Evolutionary conservation across 2,888 invertebrate genomes (phyloP), one percentile per base, ranked within the genome.

Genomic region (Scaptomyza polygonia): DNA sequence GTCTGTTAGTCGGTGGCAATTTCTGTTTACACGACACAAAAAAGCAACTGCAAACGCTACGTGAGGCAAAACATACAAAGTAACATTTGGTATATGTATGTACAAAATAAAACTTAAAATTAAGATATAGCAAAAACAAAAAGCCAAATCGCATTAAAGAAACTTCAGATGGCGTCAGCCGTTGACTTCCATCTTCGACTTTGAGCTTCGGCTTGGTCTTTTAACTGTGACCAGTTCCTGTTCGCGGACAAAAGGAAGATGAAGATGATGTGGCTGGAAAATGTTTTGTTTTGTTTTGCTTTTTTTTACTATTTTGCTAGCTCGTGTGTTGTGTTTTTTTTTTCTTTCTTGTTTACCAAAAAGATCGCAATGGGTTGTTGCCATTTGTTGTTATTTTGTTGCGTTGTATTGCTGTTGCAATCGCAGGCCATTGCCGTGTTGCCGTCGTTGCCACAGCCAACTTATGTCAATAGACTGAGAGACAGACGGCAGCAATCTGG

Each of bases 181-280:
- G 58, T 54, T 44, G 45, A 18, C 44, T 59, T 59, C 34, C 36
- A 47, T 27, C 40, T 56, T 59, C 27, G 25, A 27, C 36, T 54
- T 54, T 21, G n/a, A 39, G 45, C 58, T 65, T 55, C 62, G 68
- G 40, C 43, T 69, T 61, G 65, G 66, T 62, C 67, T 75, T 16
- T 70, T 48, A 71, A 67, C 76, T 74, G 75, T 79, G 67, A 77
- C 83, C 86, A 81, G 86, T 86, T 82, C 86, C 86, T 86, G 84
- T 64, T 86, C 75, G 68, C 72, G 83, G 78, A 82, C 82, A 86
- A 82, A 86, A 82, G 86, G 86, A 82, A 86, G 82, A 83, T 80
- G 81, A 83, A 77, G 81, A 86, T 83, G 77, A 69, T 77, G 75
- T 66, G 65, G 78, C 64, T 75, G 48, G 64, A 73, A 63, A 74